Percentiles rank a stretch among this genome's conserved stretches.
Evolutionary conservation across 2,113 vertebrate genomes (phyloP).

Genomic region (Cephalopterus ornatus): DNA sequence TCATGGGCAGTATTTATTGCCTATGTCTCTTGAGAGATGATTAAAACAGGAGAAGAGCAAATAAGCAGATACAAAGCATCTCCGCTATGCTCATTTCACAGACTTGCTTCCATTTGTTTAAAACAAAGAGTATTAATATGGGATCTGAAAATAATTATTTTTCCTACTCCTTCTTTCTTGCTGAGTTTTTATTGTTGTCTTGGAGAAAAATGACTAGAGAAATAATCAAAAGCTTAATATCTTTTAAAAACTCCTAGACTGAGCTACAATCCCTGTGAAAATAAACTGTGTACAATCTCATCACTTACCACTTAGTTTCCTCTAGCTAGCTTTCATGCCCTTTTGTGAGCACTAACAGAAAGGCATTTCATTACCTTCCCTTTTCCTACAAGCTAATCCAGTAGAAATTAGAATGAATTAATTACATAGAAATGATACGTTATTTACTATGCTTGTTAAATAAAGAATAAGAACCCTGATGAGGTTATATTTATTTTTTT

Average conservation of each 20-base stretch:
- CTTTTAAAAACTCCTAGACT: not conserved
- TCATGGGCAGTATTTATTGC: slow-evolving; percentile 1
- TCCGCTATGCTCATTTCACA: not conserved
- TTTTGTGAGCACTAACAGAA: not conserved
- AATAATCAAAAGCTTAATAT: not conserved
- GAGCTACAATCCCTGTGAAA: not conserved
- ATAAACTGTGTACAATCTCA: not conserved
- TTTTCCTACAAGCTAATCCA: not conserved
- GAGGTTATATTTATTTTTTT: not conserved
- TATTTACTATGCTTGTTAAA: not conserved
- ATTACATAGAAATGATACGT: not conserved
- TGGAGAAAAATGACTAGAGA: not conserved
- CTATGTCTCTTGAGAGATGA: not conserved
- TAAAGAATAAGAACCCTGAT: not conserved
- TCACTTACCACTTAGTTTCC: not conserved
- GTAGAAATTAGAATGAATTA: not conserved
- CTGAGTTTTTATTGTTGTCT: not conserved
- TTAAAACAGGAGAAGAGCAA: slow-evolving; percentile 6
- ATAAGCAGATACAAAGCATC: not conserved
- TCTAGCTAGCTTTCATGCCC: not conserved
- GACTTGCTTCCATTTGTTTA: slow-evolving; percentile 13
- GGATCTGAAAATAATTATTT: not conserved
- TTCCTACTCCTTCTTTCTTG: not conserved
- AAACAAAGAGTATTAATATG: not conserved
- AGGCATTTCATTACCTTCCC: not conserved